Base-by-base conservation (phyloP, 2,888 invertebrate genomes). In the Mimas tiliae region DNA sequence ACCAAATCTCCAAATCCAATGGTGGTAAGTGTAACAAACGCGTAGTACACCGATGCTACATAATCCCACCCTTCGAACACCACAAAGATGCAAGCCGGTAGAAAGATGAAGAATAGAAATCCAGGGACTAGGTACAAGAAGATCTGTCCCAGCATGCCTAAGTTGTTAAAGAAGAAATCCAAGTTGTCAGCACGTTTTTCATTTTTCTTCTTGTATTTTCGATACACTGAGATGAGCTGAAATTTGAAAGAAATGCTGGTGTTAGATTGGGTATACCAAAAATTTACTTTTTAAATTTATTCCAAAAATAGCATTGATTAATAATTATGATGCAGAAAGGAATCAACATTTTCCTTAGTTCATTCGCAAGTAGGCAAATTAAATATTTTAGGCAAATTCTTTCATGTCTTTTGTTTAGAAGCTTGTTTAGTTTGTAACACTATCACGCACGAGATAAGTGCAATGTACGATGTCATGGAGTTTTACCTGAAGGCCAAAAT, bases 1-100 rank as follows among this genome's bases (percentile, higher is more conserved):
- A 98, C 98, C 81, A 95, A 96, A 86, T 98, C 98, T n/a, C 98
- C 98, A 86, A 98, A 98, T 50, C 98, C 98, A 72, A 98, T 98
- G 4, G 98, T 98, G 2, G 97, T 97, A 12, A 97, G 94, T 0
- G 97, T 97, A 14, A 98, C 97, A 82, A 97, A 98, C 21, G 97
- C 96, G 81, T 97, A 98, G 85, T 98, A 98, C 52, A 98, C 94
- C 0, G 98, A 95, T 52, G 97, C 96, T 9, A 97, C 95, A 82
- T 97, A 98, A 9, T 95, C 95, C 98, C 98, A 98, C 0, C 95
- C 95, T 90, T 98, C 98, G 78, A 97, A 97, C 65, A 96, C 95
- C 19, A 96, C 95, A 80, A 98, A 98, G 48, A 98, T 94, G 72
- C 96, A 96, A 0, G 98, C 96, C 0, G 98, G 98, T 53, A 98